Conservation (phyloP, 2,888 invertebrate species). For the Troides oblongomaculatus region DNA sequence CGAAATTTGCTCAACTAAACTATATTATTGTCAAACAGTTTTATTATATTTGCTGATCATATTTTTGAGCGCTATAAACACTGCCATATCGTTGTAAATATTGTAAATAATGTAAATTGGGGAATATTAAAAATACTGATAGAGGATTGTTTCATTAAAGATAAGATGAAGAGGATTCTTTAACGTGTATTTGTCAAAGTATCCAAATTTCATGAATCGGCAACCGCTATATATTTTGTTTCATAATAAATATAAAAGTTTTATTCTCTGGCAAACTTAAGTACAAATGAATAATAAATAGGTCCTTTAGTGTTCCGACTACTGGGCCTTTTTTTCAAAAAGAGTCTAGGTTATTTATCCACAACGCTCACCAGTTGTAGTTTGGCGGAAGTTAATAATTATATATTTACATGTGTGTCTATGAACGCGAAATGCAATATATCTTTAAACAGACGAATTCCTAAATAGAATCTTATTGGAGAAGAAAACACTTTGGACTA, state of each 20-base stretch:
- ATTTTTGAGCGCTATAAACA: neutral
- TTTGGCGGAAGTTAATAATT: neutral
- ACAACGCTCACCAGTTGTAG: too few relatives aligned
- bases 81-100: neutral
- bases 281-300: slow-evolving; percentile 1
- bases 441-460: slow-evolving; percentile 58
- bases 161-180: neutral
- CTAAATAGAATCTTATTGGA: slow-evolving; percentile 53
- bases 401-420: slow-evolving; percentile 30
- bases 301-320: too few relatives aligned
- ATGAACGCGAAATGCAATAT: slow-evolving; percentile 39
- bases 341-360: too few relatives aligned
- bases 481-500: slow-evolving; percentile 72
- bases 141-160: neutral
- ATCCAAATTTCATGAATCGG: neutral
- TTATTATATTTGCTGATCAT: slow-evolving; percentile 5
- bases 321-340: too few relatives aligned
- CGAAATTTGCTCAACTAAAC: slow-evolving; percentile 12
- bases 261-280: neutral
- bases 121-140: slow-evolving; percentile 12
- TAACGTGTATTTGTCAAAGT: neutral
- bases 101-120: neutral
- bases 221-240: neutral
- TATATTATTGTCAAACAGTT: slow-evolving; percentile 24
- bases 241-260: neutral